Conservation (phyloP, 2,113 vertebrate genomes). For the Zootoca vivipara region DNA sequence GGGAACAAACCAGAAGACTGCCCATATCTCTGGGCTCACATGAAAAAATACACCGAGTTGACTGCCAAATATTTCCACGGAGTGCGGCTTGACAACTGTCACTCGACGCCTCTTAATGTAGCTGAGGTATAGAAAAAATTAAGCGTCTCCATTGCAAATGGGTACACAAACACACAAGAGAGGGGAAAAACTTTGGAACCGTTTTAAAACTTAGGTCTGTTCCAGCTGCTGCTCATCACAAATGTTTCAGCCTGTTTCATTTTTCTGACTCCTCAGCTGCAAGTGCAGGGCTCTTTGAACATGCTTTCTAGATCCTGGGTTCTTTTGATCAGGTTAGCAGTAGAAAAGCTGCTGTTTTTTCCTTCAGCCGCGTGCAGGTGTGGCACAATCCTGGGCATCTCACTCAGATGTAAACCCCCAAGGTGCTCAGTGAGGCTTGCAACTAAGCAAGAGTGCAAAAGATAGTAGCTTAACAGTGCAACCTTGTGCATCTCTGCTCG, state of each 20-base stretch:
- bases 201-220: not conserved
- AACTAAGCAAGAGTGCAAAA: not conserved
- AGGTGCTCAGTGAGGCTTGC: not conserved
- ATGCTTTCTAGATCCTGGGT: not conserved
- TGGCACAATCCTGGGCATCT: not conserved
- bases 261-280: not conserved
- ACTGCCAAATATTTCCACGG: constrained; percentile 91
- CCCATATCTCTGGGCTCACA: constrained; percentile 94
- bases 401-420: too few species aligned
- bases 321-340: not conserved
- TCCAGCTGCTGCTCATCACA: not conserved
- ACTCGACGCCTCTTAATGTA: constrained; percentile 94
- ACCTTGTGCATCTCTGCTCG: not conserved
- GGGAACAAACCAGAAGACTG: constrained; percentile 91
- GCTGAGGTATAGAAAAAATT: constrained; percentile 86
- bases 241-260: not conserved
- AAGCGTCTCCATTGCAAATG: not conserved
- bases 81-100: constrained; percentile 95
- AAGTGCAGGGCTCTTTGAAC: not conserved
- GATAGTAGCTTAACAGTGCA: not conserved
- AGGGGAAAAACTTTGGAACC: not conserved
- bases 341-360: not conserved
- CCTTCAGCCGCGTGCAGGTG: not conserved
- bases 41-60: constrained; percentile 95
- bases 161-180: not conserved